phyloP scores from a whole-genome alignment of 1,140 invertebrate genomes.

The Conus ventricosus region DNA sequence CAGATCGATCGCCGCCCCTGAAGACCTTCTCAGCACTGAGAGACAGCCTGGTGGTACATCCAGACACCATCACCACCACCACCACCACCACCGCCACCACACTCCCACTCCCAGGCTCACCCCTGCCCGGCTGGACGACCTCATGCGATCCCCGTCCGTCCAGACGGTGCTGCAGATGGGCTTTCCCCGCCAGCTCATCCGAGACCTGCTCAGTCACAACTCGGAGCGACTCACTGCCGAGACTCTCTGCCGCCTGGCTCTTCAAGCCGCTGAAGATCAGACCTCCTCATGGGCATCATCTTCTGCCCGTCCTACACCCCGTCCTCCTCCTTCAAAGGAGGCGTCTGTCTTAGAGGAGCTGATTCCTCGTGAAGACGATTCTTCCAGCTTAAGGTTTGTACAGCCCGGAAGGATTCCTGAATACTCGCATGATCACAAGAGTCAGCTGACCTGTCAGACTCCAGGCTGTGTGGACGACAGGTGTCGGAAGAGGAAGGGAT shows the following conservation, averaged over 20 bases:
- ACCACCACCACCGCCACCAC: neutral
- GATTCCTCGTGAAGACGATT: too few relatives aligned
- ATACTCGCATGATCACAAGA: too few relatives aligned
- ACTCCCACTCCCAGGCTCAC: neutral
- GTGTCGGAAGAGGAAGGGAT: too few relatives aligned
- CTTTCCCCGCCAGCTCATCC: slow-evolving; percentile 10
- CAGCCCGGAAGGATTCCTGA: too few relatives aligned
- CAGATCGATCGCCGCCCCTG: neutral
- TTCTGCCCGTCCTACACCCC: neutral
- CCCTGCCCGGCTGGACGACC: neutral
- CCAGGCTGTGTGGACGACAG: too few relatives aligned
- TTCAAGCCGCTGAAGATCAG: neutral
- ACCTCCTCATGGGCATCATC: neutral
- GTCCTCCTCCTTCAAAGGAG: too few relatives aligned
- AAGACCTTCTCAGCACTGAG: too few relatives aligned
- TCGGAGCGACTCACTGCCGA: neutral
- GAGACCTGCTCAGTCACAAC: neutral
- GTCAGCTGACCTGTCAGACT: too few relatives aligned
- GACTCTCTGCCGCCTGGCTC: neutral
- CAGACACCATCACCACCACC: neutral
- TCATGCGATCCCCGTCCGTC: neutral
- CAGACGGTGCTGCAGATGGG: slow-evolving; percentile 19
- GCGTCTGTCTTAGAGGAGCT: too few relatives aligned
- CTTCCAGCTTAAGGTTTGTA: too few relatives aligned
- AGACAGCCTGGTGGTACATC: too few relatives aligned